These are phyloP conservation scores for Palythoa caribaeorum DNA, from an alignment of 92 coral and sea anemone genomes.

Conservation along the genomic window DNA sequence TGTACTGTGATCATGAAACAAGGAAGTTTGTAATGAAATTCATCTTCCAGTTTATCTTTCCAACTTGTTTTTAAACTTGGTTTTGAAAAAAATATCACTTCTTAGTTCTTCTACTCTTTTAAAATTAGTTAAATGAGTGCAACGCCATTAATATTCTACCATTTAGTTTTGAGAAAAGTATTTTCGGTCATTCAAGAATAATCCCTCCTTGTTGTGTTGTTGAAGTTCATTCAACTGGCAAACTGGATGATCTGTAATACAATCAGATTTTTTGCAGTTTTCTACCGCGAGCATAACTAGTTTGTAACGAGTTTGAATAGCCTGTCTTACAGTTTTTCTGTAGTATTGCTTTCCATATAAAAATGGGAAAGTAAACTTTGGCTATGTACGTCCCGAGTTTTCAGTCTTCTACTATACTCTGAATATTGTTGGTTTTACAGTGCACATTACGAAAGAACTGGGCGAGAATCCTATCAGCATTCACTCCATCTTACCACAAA, in stretches of 20 bases:
- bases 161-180: neutral
- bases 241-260: neutral
- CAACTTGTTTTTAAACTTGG: no score
- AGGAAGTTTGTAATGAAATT: constrained; percentile 31
- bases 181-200: neutral
- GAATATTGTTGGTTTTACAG: neutral
- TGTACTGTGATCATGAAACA: neutral
- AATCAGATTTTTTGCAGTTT: neutral
- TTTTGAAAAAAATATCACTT: neutral
- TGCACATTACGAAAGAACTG: neutral
- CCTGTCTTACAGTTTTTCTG: no score
- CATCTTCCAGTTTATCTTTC: neutral
- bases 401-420: neutral
- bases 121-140: neutral
- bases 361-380: no score
- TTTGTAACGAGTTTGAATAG: no score
- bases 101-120: neutral
- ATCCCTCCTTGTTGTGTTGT: neutral
- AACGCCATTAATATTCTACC: neutral
- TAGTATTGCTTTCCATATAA: no score
- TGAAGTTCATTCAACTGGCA: neutral
- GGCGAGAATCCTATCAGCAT: neutral
- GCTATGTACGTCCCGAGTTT: no score
- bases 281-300: neutral
- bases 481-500: constrained; percentile 26